Evolutionary conservation across 64 coral and sea anemone species (phyloP), one percentile per base, ranked within the genome.

Genomic region (Anthopleura sola): DNA sequence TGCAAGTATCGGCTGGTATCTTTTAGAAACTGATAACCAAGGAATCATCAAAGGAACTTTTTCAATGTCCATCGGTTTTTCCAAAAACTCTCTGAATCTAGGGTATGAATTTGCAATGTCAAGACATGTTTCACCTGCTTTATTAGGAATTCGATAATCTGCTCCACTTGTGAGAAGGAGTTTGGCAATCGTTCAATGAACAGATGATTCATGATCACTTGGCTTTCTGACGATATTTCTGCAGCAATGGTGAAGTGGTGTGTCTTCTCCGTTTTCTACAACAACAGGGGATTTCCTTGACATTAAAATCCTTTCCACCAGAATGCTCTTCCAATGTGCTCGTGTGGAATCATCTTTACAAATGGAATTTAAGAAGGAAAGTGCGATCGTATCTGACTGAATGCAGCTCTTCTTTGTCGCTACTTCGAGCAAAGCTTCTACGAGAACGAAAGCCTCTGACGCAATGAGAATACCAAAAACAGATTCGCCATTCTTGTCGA

Each of bases 371-470:
- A 78, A 48, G 3, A 78, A 12, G 12, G 66, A 69, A 33, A 33
- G 26, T 32, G 66, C 66, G 14, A 69, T 69, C 26, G 66, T 32
- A 10, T 69, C 3, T 15, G 7, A 5, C 28, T 69, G n/a, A 0
- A 69, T 1, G 66, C 47, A 78, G 1, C 16, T 78, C 36, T 78
- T 24, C 23, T 46, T 36, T 8, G 1, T 44, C 21, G 76, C 76
- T 16, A 78, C 34, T 3, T 78, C 36, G 24, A 78, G 5, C 23
- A 93, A 79, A 3, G 76, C 37, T 16, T 78, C 26, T 4, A 37
- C 36, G 23, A 78, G 40, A 17, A 82, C 75, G 6, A 85, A n/a
- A 49, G 86, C 87, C 19, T 78, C 76, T 44, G 76, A 78, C 0
- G 18, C 64, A 33, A 55, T 29, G 19, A 80, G 71, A 39, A 77